phyloP scores from a whole-genome alignment of 2,888 invertebrate genomes.

The Geotrupes spiniger region DNA sequence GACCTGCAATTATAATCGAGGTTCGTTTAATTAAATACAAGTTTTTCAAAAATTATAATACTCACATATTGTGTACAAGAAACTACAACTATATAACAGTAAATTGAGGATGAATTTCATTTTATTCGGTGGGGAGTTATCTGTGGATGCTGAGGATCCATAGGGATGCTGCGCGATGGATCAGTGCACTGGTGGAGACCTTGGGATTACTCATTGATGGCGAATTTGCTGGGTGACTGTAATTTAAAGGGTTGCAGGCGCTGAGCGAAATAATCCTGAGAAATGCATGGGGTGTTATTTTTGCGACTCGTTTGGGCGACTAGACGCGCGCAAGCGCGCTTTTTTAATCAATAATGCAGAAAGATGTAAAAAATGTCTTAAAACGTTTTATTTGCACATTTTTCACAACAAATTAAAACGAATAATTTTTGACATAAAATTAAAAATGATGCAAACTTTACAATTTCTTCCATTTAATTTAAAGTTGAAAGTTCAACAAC shows the following conservation, averaged over 20 bases:
- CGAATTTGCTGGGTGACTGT: constrained; percentile 23
- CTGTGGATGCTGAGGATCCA: constrained; percentile 27
- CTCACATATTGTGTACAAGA: constrained; percentile 11
- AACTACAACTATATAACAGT: constrained; percentile 3
- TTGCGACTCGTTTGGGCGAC: neutral
- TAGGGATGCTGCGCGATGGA: constrained; percentile 35
- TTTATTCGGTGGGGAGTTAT: constrained; percentile 10
- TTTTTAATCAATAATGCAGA: neutral
- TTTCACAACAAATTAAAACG: no score
- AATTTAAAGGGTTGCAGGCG: constrained; percentile 7
- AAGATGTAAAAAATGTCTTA: neutral
- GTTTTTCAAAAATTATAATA: neutral
- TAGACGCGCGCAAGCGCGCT: neutral
- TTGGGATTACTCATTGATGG: neutral
- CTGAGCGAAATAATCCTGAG: neutral
- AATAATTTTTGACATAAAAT: no score
- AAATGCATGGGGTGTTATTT: neutral
- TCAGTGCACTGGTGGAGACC: constrained; percentile 15
- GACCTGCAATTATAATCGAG: no score
- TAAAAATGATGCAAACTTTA: no score
- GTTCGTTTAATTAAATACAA: neutral
- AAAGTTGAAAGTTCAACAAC: no score
- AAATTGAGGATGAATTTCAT: constrained; percentile 18
- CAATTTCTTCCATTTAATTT: no score
- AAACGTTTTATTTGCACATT: no score